A percentile compares a stretch with the other conserved stretches of the same genome.
phyloP scores from a whole-genome alignment of 2,888 invertebrate genomes.

The Osedax fenrisi region DNA sequence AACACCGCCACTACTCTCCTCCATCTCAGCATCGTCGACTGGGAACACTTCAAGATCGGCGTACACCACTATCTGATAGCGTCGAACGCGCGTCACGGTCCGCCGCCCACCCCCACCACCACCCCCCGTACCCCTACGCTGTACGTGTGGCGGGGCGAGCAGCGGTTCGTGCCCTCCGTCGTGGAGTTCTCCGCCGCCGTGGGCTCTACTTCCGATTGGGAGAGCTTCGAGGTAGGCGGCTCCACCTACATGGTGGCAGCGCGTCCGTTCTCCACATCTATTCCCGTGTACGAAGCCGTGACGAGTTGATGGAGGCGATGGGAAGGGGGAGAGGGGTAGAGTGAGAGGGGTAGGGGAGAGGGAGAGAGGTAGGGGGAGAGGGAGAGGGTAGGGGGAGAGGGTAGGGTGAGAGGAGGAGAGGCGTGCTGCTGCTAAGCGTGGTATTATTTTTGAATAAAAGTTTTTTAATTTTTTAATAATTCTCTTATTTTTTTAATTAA shows the following conservation, averaged over 20 bases:
- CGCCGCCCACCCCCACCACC: not conserved
- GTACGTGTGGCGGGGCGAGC: not conserved
- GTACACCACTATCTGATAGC: not conserved
- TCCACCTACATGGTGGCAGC: not conserved
- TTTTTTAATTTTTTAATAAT: too few relatives aligned
- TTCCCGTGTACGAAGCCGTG: not conserved
- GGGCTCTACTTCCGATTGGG: not conserved
- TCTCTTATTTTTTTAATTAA: too few relatives aligned
- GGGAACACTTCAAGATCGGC: not conserved
- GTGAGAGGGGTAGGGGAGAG: too few relatives aligned
- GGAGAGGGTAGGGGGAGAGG: too few relatives aligned
- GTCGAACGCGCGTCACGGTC: not conserved
- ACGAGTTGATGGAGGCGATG: not conserved
- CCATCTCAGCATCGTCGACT: not conserved
- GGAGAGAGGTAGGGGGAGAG: too few relatives aligned
- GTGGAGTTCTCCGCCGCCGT: not conserved
- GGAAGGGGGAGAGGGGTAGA: too few relatives aligned
- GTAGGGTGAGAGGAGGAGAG: too few relatives aligned
- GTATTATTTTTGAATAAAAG: too few relatives aligned
- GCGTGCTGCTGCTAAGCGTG: too few relatives aligned
- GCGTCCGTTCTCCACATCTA: not conserved
- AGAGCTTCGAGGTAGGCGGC: not conserved
- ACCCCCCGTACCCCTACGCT: not conserved
- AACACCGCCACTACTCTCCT: too few relatives aligned
- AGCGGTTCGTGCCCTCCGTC: not conserved